A percentile compares a stretch with the other conserved stretches of the same genome.
These are phyloP conservation scores for Coregonus clupeaformis DNA, from an alignment of 2,113 vertebrate species.

Conservation along the genomic window DNA sequence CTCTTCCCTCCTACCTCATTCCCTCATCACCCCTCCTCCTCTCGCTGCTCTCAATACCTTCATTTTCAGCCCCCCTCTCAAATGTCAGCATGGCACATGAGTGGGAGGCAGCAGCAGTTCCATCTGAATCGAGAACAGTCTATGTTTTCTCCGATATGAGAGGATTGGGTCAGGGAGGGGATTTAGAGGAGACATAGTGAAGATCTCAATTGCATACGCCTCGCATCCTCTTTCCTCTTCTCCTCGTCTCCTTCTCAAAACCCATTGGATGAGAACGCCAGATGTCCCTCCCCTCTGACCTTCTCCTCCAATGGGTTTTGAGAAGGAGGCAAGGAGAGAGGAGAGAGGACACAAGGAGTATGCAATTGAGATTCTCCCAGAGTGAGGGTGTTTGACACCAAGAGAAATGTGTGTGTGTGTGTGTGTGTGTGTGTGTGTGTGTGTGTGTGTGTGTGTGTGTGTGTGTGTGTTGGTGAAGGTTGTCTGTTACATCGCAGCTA, in stretches of 20 bases:
- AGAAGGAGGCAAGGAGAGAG: too few relatives aligned
- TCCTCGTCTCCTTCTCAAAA: too few relatives aligned
- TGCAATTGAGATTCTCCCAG: constrained; percentile 16
- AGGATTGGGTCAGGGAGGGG: constrained; percentile 39
- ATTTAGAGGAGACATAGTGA: constrained; percentile 7
- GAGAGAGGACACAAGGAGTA: too few relatives aligned
- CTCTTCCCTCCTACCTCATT: not conserved
- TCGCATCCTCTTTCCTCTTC: too few relatives aligned
- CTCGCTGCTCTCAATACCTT: constrained; percentile 50
- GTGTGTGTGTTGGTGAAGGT: not conserved
- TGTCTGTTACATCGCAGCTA: constrained; percentile 26
- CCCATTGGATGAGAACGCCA: too few relatives aligned
- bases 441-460: too few relatives aligned
- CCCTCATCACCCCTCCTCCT: constrained; percentile 43
- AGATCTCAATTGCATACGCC: not conserved
- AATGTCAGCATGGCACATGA: constrained; percentile 63
- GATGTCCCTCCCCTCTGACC: too few relatives aligned
- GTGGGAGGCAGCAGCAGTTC: constrained; percentile 66
- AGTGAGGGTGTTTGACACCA: constrained; percentile 31
- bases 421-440: too few relatives aligned
- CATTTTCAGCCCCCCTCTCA: constrained; percentile 38
- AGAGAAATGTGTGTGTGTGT: constrained; percentile 23
- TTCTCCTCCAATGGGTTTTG: too few relatives aligned
- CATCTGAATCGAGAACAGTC: constrained; percentile 45
- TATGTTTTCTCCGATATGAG: constrained; percentile 58